phyloP scores from a whole-genome alignment of 2,888 invertebrate genomes.

The Coremacera marginata region DNA sequence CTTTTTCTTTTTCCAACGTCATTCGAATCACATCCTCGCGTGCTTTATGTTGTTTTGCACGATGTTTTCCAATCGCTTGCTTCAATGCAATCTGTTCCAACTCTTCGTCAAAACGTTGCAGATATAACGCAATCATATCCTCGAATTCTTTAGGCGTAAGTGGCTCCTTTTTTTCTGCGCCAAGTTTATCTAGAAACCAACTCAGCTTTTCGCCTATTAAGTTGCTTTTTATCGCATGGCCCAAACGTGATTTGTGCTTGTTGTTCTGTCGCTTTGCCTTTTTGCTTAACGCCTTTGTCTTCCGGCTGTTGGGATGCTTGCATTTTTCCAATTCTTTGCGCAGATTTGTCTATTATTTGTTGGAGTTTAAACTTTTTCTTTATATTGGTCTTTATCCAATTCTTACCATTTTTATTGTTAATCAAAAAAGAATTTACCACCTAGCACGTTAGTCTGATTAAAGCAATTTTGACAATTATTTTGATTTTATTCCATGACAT shows the following conservation, averaged over 20 bases:
- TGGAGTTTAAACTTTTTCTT: too few relatives aligned
- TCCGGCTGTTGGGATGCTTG: constrained; percentile 89
- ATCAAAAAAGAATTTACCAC: too few relatives aligned
- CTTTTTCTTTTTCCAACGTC: constrained; percentile 79
- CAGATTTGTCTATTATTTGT: constrained; percentile 67
- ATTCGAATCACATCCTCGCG: constrained; percentile 84
- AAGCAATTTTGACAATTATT: too few relatives aligned
- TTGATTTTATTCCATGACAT: too few relatives aligned
- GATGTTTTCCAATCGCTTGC: constrained; percentile 77
- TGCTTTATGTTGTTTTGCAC: constrained; percentile 84
- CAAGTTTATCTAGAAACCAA: constrained; percentile 81
- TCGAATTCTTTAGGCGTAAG: constrained; percentile 75
- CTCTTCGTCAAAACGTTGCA: constrained; percentile 80
- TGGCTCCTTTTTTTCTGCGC: constrained; percentile 68
- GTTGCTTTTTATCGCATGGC: constrained; percentile 79
- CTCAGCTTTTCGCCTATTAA: constrained; percentile 80
- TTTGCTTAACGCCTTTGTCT: constrained; percentile 80
- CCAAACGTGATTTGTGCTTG: constrained; percentile 68
- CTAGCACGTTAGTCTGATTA: too few relatives aligned
- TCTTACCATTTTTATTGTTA: too few relatives aligned
- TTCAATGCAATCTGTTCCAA: constrained; percentile 83
- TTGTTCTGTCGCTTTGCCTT: constrained; percentile 74
- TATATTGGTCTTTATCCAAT: too few relatives aligned
- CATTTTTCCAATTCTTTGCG: constrained; percentile 72
- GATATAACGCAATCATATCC: constrained; percentile 70